Percentiles rank a stretch among this genome's conserved stretches.
Evolutionary conservation across 2,113 vertebrate species (phyloP).

Genomic region (Daubentonia madagascariensis): DNA sequence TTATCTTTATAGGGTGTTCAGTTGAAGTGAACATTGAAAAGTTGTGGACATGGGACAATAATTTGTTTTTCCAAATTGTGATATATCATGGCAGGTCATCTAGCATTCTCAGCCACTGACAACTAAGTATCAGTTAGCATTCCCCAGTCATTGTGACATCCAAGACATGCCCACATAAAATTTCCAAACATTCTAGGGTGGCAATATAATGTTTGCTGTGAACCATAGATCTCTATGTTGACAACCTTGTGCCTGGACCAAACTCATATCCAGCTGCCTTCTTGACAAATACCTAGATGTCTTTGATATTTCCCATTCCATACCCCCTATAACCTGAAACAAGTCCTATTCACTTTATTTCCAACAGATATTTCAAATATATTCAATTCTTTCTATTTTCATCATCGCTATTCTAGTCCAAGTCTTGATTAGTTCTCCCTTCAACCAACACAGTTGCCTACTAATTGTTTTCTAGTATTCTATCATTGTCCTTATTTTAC

Average conservation of each 20-base stretch:
- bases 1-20: not conserved
- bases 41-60: not conserved
- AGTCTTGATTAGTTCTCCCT: not conserved
- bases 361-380: not conserved
- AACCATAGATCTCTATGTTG: not conserved
- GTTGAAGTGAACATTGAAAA: not conserved
- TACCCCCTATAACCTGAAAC: not conserved
- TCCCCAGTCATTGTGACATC: not conserved
- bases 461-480: not conserved
- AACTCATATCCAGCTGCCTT: not conserved
- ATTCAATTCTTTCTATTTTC: not conserved
- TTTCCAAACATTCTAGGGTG: not conserved
- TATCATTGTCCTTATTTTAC: not conserved
- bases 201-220: not conserved
- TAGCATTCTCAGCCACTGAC: not conserved
- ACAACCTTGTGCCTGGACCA: not conserved
- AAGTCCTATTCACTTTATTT: not conserved
- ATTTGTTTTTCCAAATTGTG: not conserved
- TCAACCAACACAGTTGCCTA: rapidly evolving
- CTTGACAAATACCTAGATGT: not conserved
- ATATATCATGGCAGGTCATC: rapidly evolving
- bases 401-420: too few species aligned
- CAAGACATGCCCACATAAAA: not conserved
- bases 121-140: not conserved
- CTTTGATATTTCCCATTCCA: not conserved